Evolutionary conservation across 2,888 invertebrate species (phyloP).

Genomic region (Ariolimax columbianus): DNA sequence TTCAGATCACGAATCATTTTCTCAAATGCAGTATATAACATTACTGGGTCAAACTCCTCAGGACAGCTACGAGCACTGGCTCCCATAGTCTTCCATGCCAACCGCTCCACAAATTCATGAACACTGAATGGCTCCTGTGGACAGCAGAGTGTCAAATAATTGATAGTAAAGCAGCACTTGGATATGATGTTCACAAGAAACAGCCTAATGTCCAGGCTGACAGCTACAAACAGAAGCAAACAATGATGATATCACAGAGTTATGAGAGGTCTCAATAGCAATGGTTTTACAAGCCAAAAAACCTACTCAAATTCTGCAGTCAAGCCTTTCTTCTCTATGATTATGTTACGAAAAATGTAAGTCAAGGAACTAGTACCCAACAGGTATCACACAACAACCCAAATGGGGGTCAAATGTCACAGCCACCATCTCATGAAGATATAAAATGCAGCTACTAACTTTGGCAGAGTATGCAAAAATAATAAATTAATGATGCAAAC

Average conservation of each 20-base stretch:
- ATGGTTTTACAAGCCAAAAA: not conserved
- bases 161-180: not conserved
- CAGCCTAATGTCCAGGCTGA: not conserved
- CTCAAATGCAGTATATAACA: constrained; percentile 93
- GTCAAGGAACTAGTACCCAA: too few relatives aligned
- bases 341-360: too few relatives aligned
- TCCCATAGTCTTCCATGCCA: constrained; percentile 94
- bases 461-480: too few relatives aligned
- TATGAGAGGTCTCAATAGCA: not conserved
- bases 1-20: constrained; percentile 85
- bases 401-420: too few relatives aligned
- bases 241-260: not conserved
- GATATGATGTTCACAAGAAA: not conserved
- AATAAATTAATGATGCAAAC: too few relatives aligned
- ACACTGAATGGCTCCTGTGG: constrained; percentile 95
- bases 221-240: not conserved
- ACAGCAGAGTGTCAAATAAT: not conserved
- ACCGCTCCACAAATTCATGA: constrained; percentile 96
- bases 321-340: too few relatives aligned
- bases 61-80: constrained; percentile 83
- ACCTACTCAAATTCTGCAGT: too few relatives aligned
- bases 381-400: too few relatives aligned
- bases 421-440: too few relatives aligned
- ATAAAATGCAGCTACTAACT: too few relatives aligned
- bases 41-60: constrained; percentile 88